Percentiles rank a stretch among this genome's conserved stretches.
Evolutionary conservation across 2,797 vertebrate species (phyloP).

Genomic region (Anguilla obscura): DNA sequence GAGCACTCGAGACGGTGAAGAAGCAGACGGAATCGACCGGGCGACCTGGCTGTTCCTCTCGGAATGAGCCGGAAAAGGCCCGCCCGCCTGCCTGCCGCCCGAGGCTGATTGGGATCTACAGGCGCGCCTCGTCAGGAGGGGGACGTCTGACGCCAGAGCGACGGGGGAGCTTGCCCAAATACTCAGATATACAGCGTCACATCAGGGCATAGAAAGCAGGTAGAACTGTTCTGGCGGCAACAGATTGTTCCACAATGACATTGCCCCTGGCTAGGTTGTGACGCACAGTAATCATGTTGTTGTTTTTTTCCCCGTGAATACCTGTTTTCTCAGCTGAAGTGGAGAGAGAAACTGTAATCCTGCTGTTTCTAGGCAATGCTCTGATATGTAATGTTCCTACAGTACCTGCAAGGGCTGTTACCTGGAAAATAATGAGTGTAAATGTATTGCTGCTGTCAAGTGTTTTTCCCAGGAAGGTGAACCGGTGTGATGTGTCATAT

Average conservation of each 20-base stretch:
- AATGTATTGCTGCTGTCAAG: too few species aligned
- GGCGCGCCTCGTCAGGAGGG: neutral
- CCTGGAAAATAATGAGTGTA: neutral
- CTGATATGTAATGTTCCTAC: neutral
- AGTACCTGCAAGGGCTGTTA: neutral
- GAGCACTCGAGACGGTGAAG: too few species aligned
- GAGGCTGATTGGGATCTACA: too few species aligned
- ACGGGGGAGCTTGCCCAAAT: too few species aligned
- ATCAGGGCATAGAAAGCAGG: neutral
- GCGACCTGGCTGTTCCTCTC: neutral
- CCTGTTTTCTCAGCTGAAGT: neutral
- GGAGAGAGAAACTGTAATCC: neutral
- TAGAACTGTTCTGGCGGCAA: neutral
- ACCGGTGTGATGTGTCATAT: too few species aligned
- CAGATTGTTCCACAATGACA: neutral
- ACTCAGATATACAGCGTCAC: too few species aligned
- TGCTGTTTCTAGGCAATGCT: neutral
- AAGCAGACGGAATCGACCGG: too few species aligned
- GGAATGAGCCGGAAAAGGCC: neutral
- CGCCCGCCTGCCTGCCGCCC: too few species aligned
- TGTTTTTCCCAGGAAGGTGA: too few species aligned
- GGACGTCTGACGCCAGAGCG: too few species aligned
- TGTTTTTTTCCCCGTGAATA: neutral
- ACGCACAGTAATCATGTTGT: neutral
- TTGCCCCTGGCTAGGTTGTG: neutral